Evolutionary conservation across 2,888 invertebrate genomes (phyloP), one percentile per base, ranked within the genome.

Genomic region (Drosophila koepferae): DNA sequence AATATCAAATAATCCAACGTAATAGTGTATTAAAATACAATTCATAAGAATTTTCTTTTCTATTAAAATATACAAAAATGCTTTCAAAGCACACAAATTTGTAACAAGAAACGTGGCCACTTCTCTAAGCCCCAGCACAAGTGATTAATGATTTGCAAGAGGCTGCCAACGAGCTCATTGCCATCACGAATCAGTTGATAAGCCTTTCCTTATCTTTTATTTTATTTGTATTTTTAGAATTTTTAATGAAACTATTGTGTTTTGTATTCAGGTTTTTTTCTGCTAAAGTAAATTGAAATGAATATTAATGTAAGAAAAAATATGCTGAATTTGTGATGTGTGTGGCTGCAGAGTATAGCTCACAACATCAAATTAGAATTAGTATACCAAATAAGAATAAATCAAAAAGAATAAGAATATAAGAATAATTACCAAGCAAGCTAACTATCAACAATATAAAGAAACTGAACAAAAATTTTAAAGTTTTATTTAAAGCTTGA

Each of bases 181-280:
- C 16, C 14, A 7, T 46, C 14, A 2, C 2, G 31, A 6, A 6
- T n/a, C 49, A n/a, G 31, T 49, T 31, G 31, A 31, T 9, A 49
- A 49, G 31, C 10, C 10, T n/a, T 49, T 31, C n/a, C 10, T 31
- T 48, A 28, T 28, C 2, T n/a, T 16, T n/a, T n/a, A 31, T n/a
- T 10, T 20, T 20, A 20, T 20, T 2, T 20, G 2, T 31, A 5
- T 49, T 31, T 31, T 31, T 49, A 31, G 49, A 10, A 49, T 28
- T n/a, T n/a, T 49, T 31, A 31, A 49, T 49, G 49, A 10, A 49
- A 49, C 49, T n/a, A 49, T 10, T 49, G n/a, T 49, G 20, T 44
- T 44, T 44, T 14, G 14, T 44, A 28, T 49, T 3, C 14, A 23
- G 8, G 14, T 14, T 1, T 28, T 14, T 5, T 0, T 23, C 3